Evolutionary conservation across 2,888 invertebrate species (phyloP), one percentile per base, ranked within the genome.

Genomic region (Rapana venosa): DNA sequence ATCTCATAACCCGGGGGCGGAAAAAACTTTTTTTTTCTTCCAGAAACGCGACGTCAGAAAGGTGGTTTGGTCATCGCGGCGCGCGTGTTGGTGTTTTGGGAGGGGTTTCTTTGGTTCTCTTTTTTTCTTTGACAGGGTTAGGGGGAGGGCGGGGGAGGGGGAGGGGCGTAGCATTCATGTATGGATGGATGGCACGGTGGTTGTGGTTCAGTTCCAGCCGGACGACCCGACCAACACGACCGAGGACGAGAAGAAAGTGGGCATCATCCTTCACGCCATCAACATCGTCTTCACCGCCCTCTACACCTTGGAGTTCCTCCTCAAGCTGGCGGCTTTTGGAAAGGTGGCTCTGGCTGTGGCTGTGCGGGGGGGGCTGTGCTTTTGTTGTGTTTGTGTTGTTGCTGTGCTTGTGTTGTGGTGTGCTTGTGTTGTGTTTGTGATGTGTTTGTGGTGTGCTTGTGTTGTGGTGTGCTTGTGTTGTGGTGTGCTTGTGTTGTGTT

Each of bases 221-320:
- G 77, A 58, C 61, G 84, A 91, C 70, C 81, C 86, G 30, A 87
- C 87, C 47, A 15, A 66, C 30, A 35, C n/a, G 36, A 83, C 47
- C 30, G 81, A 77, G 6, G 74, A 85, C 32, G 89, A 88, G 32
- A 56, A 87, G 79, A 87, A 90, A n/a, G 56, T 91, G 35, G 90
- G 84, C 20, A 17, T 8, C n/a, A 88, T 88, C 35, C 91, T 92
- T n/a, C 56, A 56, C n/a, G 90, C 87, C 86, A 98, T 98, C 97
- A 99, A 99, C 98, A 98, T 99, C 97, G 98, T 98, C 97, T 99
- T 99, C 97, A 99, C 99, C 96, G 98, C 98, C 97, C 98, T 99
- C 97, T 99, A 99, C 97, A 99, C 99, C 97, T 98, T 99, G 97
- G 99, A 99, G 98, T 99, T 99, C 97, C 97, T 99, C 97, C 98